Evolutionary conservation across 1,140 invertebrate species (phyloP), one percentile per base, ranked within the genome.

Genomic region (Achatina immaculata): DNA sequence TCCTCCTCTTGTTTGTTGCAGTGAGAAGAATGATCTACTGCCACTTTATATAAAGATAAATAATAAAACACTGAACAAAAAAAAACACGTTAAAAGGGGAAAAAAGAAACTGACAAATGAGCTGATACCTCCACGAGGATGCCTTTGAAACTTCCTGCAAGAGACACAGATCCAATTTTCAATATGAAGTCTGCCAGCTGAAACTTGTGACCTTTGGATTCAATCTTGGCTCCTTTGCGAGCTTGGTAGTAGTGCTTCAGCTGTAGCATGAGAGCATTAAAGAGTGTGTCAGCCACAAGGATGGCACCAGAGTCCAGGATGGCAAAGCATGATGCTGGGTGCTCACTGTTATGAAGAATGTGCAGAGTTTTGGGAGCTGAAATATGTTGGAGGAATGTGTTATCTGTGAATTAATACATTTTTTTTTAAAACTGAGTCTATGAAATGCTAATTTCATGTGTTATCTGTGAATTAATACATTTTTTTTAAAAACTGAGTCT

Each of bases 161-260:
- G 96, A 16, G 95, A 95, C 2, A 99, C 97, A 69, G 94, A 96
- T 38, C 97, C 97, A 2, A 99, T 92, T 92, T 99, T 99, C 6
- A 99, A 95, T 84, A 96, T 94, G 91, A 99, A 99, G 90, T 99
- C 98, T 0, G 95, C 95, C 40, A 98, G 93, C 91, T 98, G 96
- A 91, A 96, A 99, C 71, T 96, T 93, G 0, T 96, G 95, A 0
- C 97, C 98, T 90, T 98, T 97, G 0, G 95, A 95, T 91, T 99
- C 98, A 78, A 97, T 95, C 88, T 93, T 93, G 43, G 90, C 91
- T 11, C 91, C 90, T 95, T 90, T 98, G 96, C 91, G 97, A 19
- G 95, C 95, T 24, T 95, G 94, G 87, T 98, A 98, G 82, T 96
- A 95, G 72, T 94, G 94, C 1, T 94, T 94, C 89, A 99, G 94